A percentile compares a stretch with the other conserved stretches of the same genome.
These are phyloP conservation scores for Dysidea cf. avara DNA, from an alignment of 37 sponge, comb jelly and placozoan genomes.

Conservation along the genomic window DNA sequence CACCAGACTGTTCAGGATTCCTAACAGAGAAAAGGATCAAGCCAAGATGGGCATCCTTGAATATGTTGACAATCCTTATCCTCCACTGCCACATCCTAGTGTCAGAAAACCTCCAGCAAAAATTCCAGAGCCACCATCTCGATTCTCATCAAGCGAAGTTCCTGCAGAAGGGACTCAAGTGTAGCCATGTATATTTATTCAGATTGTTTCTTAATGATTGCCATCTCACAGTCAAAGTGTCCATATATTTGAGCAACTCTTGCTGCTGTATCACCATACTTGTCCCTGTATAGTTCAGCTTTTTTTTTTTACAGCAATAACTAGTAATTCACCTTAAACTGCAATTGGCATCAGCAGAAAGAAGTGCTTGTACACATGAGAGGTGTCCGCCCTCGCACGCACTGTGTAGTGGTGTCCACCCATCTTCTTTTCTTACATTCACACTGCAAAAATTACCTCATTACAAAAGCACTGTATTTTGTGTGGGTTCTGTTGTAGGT, in stretches of 20 bases:
- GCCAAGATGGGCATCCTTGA: conserved; percentile 88
- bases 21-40: conserved; percentile 78
- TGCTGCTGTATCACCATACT: conserved; percentile 44
- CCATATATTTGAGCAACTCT: conserved; percentile 33
- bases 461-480: no score
- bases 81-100: conserved; percentile 6
- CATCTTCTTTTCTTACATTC: conserved; percentile 54
- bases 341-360: no score
- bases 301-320: no score
- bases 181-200: no score
- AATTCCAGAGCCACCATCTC: no score
- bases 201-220: conserved; percentile 2
- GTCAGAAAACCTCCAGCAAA: no score
- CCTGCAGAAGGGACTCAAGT: no score
- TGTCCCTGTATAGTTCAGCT: conserved; percentile 16
- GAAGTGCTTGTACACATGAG: neutral
- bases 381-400: conserved; percentile 72
- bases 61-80: conserved; percentile 60
- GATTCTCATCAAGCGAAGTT: no score
- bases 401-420: conserved; percentile 89
- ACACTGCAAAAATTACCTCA: neutral
- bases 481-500: no score
- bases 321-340: no score
- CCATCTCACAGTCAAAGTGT: conserved; percentile 31
- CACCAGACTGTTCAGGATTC: conserved; percentile 71